Conservation (phyloP, 2,888 invertebrate genomes). For the Temnothorax rugatulus region DNA sequence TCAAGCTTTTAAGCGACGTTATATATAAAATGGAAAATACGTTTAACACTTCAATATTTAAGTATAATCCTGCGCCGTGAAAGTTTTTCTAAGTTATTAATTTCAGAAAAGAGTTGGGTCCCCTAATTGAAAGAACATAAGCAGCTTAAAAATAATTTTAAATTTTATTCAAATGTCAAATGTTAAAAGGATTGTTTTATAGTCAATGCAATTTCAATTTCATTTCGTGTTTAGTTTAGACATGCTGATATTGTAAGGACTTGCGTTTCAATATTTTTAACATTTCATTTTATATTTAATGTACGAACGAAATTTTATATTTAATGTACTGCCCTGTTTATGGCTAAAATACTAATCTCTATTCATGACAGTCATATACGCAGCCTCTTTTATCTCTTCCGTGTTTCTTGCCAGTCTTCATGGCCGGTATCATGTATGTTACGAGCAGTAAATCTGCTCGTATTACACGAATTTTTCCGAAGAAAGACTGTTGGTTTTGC, state of each 20-base stretch:
- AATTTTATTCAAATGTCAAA: slow-evolving; percentile 1
- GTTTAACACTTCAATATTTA: background rate
- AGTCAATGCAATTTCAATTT: background rate
- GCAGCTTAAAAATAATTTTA: background rate
- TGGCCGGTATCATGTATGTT: slow-evolving; percentile 28
- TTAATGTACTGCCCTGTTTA: slow-evolving; percentile 4
- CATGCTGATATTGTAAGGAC: background rate
- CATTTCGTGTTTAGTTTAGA: background rate
- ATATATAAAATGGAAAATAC: slow-evolving; percentile 1
- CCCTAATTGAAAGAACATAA: background rate
- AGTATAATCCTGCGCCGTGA: background rate
- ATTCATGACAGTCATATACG: slow-evolving; percentile 37
- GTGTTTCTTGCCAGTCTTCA: slow-evolving; percentile 3
- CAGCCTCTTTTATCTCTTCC: slow-evolving; percentile 58
- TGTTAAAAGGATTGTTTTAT: background rate
- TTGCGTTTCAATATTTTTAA: background rate
- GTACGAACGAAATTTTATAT: too few relatives aligned
- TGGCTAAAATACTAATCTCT: slow-evolving; percentile 18
- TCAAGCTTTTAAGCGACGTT: slow-evolving; percentile 13
- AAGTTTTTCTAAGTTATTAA: background rate
- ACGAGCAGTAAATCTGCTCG: slow-evolving; percentile 52
- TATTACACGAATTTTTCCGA: slow-evolving; percentile 58
- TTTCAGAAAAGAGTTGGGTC: background rate
- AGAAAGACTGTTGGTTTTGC: slow-evolving; percentile 53
- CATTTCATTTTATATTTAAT: background rate